A percentile compares a stretch with the other conserved stretches of the same genome.
Evolutionary conservation across 2,113 vertebrate genomes (phyloP).

Genomic region (Mastomys natalensis): DNA sequence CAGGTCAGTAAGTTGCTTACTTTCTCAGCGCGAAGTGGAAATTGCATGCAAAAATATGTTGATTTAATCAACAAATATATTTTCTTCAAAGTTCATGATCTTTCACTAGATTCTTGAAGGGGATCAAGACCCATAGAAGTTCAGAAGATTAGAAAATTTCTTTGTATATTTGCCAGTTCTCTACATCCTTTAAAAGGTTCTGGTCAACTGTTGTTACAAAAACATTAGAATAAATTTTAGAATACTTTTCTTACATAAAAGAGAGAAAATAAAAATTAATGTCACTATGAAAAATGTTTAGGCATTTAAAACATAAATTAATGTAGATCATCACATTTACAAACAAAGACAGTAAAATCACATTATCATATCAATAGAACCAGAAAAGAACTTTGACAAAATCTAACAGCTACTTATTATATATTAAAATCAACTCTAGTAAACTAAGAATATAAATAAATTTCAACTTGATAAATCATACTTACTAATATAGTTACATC

Average conservation of each 20-base stretch:
- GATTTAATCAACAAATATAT: slow-evolving; percentile 9
- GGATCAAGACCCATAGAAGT: neutral
- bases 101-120: slow-evolving; percentile 28
- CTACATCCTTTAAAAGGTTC: neutral
- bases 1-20: neutral
- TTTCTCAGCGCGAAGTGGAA: neutral
- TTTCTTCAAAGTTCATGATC: slow-evolving; percentile 10
- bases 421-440: neutral
- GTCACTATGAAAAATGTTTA: neutral
- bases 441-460: neutral
- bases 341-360: neutral
- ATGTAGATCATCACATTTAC: neutral
- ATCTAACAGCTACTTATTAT: neutral
- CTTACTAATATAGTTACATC: neutral
- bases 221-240: neutral
- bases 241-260: slow-evolving; percentile 22
- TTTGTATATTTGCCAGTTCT: neutral
- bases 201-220: neutral
- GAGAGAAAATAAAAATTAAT: neutral
- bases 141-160: neutral
- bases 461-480: neutral
- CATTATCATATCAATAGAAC: neutral
- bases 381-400: neutral
- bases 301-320: neutral
- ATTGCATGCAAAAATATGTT: slow-evolving; percentile 14